phyloP scores from a whole-genome alignment of 2,888 invertebrate genomes.

The Trichopoda pennipes region DNA sequence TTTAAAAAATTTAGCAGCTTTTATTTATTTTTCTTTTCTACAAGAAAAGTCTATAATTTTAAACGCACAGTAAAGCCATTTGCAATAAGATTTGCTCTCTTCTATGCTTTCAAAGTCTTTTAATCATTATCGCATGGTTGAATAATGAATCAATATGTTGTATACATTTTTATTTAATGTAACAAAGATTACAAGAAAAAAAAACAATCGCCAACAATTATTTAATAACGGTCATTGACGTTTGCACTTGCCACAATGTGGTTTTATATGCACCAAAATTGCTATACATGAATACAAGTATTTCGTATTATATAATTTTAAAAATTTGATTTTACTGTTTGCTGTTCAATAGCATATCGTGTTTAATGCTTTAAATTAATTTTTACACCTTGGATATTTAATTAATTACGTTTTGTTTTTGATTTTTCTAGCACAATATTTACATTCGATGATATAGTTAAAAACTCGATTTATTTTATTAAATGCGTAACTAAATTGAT shows the following conservation, averaged over 20 bases:
- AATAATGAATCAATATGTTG: conserved; percentile 7
- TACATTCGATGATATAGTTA: too few relatives aligned
- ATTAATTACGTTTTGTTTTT: background rate
- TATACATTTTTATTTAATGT: background rate
- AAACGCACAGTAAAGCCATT: background rate
- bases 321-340: background rate
- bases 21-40: background rate
- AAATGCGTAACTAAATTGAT: conserved; percentile 31
- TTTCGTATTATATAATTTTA: background rate
- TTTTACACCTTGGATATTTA: background rate
- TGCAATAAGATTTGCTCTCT: background rate
- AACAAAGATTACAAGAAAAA: conserved; percentile 48
- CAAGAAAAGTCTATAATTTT: background rate
- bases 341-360: background rate
- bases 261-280: conserved; percentile 17
- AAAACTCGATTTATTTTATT: conserved; percentile 1
- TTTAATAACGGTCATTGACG: conserved; percentile 53
- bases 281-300: background rate
- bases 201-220: conserved; percentile 7
- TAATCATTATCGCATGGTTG: background rate
- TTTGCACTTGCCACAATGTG: conserved; percentile 58
- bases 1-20: conserved; percentile 23
- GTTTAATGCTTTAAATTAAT: background rate
- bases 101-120: conserved; percentile 32
- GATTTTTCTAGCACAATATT: background rate